Evolutionary conservation across 2,888 invertebrate genomes (phyloP), one percentile per base, ranked within the genome.

Genomic region (Ormyrus pomaceus): DNA sequence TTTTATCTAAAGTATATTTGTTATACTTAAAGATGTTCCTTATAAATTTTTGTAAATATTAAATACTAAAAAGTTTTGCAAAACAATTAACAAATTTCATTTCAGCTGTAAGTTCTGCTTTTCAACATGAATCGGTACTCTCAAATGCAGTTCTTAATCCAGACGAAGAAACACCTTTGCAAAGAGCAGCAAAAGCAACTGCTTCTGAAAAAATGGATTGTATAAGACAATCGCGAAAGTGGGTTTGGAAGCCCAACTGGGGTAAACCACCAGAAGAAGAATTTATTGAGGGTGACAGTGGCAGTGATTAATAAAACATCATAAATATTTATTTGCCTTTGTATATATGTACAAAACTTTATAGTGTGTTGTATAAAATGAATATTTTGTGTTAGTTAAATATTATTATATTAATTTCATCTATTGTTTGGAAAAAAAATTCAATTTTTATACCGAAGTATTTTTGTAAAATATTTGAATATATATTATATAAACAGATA

Each of bases 241-340:
- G 89, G 89, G 90, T 90, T 79, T 89, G 86, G 86, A 90, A 84
- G 82, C 90, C 90, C 53, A 85, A 86, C 4, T 90, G 89, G 89
- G 83, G 87, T 71, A 82, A 83, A 64, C 70, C 76, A 45, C 66
- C 84, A 51, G 81, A 82, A 77, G 81, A 75, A 68, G 56, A 77
- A 34, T 34, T 34, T 34, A 34, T 34, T 11, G 58, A 64, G 2
- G 66, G 64, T 51, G 11, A 70, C 10, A 65, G 69, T 13, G 77
- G 76, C n/a, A 62, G 53, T 62, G 53, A 71, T 53, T 13, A 73
- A 6, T 46, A 19, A 50, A 50, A 7, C 10, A 11, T 64, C 11
- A 61, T 10, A 13, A 71, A 51, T 64, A n/a, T 80, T 53, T 70
- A 74, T 77, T 70, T 51, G 11, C 58, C n/a, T 11, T 69, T 55